These are phyloP conservation scores for Aphelinus certus DNA, from an alignment of 1,140 invertebrate species.

Conservation along the genomic window DNA sequence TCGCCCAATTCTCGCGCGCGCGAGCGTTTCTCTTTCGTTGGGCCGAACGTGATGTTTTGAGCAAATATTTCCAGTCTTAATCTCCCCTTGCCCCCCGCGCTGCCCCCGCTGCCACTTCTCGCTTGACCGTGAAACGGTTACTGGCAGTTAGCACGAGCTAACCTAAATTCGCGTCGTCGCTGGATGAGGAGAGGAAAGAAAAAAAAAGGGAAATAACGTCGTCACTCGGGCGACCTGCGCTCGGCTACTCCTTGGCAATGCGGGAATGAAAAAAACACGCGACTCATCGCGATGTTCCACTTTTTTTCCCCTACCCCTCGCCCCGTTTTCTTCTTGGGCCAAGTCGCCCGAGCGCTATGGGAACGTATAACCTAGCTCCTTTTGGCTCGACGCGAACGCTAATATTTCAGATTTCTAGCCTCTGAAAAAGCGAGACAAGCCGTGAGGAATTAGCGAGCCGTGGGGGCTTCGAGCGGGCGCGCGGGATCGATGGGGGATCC, in stretches of 20 bases:
- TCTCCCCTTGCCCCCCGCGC: background rate
- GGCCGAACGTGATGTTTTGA: conserved; percentile 18
- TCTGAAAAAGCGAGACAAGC: too few relatives aligned
- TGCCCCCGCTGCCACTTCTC: background rate
- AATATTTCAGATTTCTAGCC: too few relatives aligned
- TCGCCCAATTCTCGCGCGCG: conserved; percentile 16
- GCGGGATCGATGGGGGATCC: conserved; percentile 18
- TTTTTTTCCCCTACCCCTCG: background rate
- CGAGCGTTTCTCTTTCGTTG: conserved; percentile 46
- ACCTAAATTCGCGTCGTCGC: conserved; percentile 26
- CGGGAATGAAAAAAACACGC: background rate
- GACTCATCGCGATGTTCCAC: conserved; percentile 16
- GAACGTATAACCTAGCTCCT: too few relatives aligned
- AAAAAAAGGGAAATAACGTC: conserved; percentile 7
- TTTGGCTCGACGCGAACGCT: too few relatives aligned
- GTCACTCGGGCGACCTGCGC: background rate
- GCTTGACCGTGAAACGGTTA: conserved; percentile 35
- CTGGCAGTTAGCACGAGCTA: conserved; percentile 25
- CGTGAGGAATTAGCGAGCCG: too few relatives aligned
- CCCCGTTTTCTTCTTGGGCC: background rate
- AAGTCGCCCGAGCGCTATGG: too few relatives aligned
- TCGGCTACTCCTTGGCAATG: background rate
- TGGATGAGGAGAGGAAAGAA: background rate
- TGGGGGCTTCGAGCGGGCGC: too few relatives aligned
- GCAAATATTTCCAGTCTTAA: conserved; percentile 24